A percentile compares a stretch with the other conserved stretches of the same genome.
Evolutionary conservation across 2,113 vertebrate species (phyloP).

Genomic region (Nycticryphes semicollaris): DNA sequence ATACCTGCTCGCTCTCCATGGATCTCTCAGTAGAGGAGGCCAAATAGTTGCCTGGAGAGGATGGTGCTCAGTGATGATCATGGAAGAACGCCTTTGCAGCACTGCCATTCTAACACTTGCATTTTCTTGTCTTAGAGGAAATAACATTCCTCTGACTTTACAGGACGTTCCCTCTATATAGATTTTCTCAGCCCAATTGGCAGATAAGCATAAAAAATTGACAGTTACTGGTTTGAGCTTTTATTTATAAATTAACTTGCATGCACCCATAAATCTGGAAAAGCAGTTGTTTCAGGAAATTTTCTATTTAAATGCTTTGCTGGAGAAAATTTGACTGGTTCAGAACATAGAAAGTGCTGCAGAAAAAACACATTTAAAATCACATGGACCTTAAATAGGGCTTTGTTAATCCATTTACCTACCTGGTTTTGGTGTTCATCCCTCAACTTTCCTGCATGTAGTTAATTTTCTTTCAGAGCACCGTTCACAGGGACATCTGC

Average conservation of each 20-base stretch:
- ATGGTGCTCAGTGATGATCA: neutral
- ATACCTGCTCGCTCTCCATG: neutral
- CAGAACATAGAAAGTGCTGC: neutral
- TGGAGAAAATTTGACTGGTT: neutral
- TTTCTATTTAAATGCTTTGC: neutral
- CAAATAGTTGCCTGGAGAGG: neutral
- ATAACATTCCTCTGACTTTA: neutral
- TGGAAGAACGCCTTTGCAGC: neutral
- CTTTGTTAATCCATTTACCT: neutral
- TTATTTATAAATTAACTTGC: neutral
- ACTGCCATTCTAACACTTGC: neutral
- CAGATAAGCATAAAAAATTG: neutral
- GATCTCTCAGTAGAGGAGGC: neutral
- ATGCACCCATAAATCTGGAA: neutral
- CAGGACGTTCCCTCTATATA: neutral
- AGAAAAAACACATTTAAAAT: neutral
- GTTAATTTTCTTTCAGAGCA: neutral
- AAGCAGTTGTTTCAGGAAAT: neutral
- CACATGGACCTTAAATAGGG: neutral
- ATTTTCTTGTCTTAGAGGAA: neutral
- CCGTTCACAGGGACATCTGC: neutral
- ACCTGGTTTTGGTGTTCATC: neutral
- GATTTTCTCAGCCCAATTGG: neutral
- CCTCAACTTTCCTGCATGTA: neutral
- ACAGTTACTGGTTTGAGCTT: neutral